phyloP scores from a whole-genome alignment of 1,140 invertebrate species.

The Tenebrio molitor region DNA sequence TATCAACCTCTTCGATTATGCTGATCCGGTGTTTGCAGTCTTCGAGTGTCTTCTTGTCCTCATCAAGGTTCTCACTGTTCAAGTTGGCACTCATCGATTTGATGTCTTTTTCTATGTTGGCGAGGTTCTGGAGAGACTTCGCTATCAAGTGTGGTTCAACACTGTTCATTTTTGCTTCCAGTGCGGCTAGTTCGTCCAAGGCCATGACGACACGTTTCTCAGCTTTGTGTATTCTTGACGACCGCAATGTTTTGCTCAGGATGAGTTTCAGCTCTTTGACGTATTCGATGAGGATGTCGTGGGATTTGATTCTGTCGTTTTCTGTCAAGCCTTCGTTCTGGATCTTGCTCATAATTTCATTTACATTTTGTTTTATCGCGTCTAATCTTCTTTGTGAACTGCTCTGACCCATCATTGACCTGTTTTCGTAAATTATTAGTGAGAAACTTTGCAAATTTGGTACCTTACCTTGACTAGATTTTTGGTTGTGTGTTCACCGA shows the following conservation, averaged over 20 bases:
- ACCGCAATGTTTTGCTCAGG: not conserved
- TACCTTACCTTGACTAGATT: not conserved
- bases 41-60: not conserved
- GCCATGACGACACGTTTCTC: not conserved
- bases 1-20: not conserved
- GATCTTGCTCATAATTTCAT: not conserved
- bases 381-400: not conserved
- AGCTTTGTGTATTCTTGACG: not conserved
- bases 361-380: not conserved
- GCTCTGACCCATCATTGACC: constrained; percentile 11
- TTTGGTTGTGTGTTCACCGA: too few species aligned
- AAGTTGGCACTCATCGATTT: constrained; percentile 6
- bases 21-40: not conserved
- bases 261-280: not conserved
- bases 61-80: not conserved
- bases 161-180: not conserved
- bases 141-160: not conserved
- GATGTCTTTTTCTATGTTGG: constrained; percentile 3
- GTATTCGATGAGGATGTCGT: constrained; percentile 10
- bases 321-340: not conserved
- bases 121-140: not conserved
- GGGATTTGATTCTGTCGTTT: not conserved
- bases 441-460: not conserved
- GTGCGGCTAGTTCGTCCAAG: not conserved
- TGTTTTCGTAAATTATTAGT: not conserved